These are phyloP conservation scores for Brassicogethes aeneus DNA, from an alignment of 2,888 invertebrate species.

Conservation along the genomic window DNA sequence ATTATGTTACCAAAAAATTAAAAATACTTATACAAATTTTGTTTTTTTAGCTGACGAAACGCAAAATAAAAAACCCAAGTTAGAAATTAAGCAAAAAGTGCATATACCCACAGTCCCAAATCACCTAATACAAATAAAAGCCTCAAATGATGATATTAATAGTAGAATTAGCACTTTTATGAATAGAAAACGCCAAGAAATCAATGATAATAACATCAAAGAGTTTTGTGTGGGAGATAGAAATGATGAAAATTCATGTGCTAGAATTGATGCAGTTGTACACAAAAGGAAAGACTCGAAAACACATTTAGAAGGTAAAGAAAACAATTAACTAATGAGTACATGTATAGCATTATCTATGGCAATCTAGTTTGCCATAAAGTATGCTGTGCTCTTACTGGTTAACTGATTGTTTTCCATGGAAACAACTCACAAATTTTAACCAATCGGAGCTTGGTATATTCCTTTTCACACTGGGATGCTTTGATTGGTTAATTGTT, in stretches of 20 bases:
- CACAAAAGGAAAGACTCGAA: conserved; percentile 64
- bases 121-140: conserved; percentile 60
- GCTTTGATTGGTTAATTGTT: too few species aligned
- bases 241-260: conserved; percentile 55
- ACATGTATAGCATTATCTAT: too few species aligned
- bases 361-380: too few species aligned
- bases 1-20: too few species aligned
- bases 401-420: too few species aligned
- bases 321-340: too few species aligned
- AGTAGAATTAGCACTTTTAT: conserved; percentile 67
- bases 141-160: conserved; percentile 54
- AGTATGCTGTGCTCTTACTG: too few species aligned
- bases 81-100: conserved; percentile 28
- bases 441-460: too few species aligned
- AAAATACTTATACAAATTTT: neutral
- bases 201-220: conserved; percentile 61
- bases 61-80: conserved; percentile 21
- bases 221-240: conserved; percentile 55
- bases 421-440: too few species aligned
- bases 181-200: conserved; percentile 64
- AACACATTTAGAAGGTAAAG: conserved; percentile 68
- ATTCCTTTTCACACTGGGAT: too few species aligned
- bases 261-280: conserved; percentile 66
- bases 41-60: conserved; percentile 17
- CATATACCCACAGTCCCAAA: conserved; percentile 34